Conservation (phyloP, 2,888 invertebrate species). For the Cosmia trapezina region DNA sequence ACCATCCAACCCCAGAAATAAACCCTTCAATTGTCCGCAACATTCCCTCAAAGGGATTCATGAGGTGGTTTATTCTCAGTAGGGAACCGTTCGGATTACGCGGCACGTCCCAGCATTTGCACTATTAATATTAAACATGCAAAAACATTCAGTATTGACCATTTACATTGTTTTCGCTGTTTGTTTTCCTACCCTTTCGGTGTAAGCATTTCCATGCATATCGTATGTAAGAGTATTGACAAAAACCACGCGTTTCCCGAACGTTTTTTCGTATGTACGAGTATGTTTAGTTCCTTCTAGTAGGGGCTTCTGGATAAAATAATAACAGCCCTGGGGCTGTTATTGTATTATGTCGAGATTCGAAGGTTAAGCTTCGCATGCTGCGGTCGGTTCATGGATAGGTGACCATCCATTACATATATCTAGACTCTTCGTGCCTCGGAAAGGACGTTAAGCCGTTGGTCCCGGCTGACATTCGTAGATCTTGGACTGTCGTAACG, state of each 20-base stretch:
- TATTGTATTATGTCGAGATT: no score
- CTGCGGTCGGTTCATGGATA: neutral
- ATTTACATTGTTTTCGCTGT: conserved; percentile 53
- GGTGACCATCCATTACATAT: neutral
- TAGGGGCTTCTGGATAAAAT: no score
- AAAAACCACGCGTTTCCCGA: conserved; percentile 48
- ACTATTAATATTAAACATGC: conserved; percentile 57
- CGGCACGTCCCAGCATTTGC: conserved; percentile 26
- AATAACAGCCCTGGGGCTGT: neutral
- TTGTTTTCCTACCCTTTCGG: conserved; percentile 51
- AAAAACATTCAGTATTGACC: conserved; percentile 58
- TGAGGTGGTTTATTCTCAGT: conserved; percentile 12
- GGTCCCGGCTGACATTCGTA: neutral
- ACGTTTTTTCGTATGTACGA: conserved; percentile 29
- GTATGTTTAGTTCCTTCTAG: conserved; percentile 31
- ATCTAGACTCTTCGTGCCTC: neutral
- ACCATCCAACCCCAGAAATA: neutral
- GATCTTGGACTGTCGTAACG: no score
- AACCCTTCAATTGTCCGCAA: conserved; percentile 7
- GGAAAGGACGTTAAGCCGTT: neutral
- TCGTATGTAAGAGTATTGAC: conserved; percentile 60
- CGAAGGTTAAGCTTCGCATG: no score
- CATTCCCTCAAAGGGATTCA: conserved; percentile 1
- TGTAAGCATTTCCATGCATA: conserved; percentile 61
- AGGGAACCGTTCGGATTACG: conserved; percentile 1